A percentile compares a stretch with the other conserved stretches of the same genome.
phyloP scores from a whole-genome alignment of 2,797 vertebrate species.

The Sebastes aleutianus region DNA sequence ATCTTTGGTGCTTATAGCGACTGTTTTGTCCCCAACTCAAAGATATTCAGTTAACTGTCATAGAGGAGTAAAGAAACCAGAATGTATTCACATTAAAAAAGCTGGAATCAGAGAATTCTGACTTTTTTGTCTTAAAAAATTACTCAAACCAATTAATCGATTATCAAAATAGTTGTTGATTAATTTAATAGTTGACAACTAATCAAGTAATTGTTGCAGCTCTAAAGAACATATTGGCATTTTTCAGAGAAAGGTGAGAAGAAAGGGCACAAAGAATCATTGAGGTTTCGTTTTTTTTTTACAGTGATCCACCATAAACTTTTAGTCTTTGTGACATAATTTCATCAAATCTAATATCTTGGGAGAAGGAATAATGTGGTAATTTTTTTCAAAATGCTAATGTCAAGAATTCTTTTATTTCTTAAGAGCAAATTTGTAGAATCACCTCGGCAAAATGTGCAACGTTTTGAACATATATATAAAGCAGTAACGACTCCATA shows the following conservation, averaged over 20 bases:
- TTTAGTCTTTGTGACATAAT: constrained; percentile 38
- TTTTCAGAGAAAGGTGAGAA: background rate
- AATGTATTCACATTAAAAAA: too few species aligned
- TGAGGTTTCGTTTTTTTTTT: background rate
- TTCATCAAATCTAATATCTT: constrained; percentile 46
- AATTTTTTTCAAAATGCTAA: constrained; percentile 4
- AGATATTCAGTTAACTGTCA: too few species aligned
- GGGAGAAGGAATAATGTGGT: constrained; percentile 20
- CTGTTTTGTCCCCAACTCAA: too few species aligned
- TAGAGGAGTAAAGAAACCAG: too few species aligned
- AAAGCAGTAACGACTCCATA: constrained; percentile 25
- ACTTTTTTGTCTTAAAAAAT: too few species aligned
- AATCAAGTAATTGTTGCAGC: too few species aligned
- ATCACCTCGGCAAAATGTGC: constrained; percentile 21
- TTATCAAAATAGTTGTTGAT: too few species aligned
- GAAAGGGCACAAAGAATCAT: constrained; percentile 20
- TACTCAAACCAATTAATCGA: too few species aligned
- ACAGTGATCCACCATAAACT: background rate
- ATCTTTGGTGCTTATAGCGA: too few species aligned
- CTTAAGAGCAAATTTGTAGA: constrained; percentile 16
- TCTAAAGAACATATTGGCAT: background rate
- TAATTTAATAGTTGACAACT: too few species aligned
- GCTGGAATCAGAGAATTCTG: too few species aligned
- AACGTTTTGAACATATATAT: constrained; percentile 13
- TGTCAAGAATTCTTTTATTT: constrained; percentile 21